Percentiles rank a stretch among this genome's conserved stretches.
Evolutionary conservation across 2,888 invertebrate genomes (phyloP).

Genomic region (Mesorhabditis sp.): DNA sequence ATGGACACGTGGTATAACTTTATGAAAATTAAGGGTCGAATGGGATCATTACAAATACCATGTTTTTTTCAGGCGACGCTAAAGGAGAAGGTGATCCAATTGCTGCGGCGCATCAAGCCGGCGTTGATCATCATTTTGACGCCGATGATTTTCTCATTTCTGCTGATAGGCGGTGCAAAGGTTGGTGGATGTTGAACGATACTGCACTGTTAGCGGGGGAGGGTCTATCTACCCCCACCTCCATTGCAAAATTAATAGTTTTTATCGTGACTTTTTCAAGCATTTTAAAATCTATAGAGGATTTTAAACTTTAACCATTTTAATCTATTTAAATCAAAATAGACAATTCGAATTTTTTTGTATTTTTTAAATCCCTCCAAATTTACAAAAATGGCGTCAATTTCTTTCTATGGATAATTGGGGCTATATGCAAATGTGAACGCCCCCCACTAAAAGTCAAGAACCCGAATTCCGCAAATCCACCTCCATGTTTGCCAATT

Average conservation of each 20-base stretch:
- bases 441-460: too few species aligned
- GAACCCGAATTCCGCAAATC: too few species aligned
- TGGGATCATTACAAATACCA: not conserved
- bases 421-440: too few species aligned
- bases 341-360: not conserved
- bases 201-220: too few species aligned
- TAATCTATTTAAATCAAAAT: not conserved
- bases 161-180: conserved; percentile 18
- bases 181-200: conserved; percentile 3
- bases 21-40: too few species aligned
- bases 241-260: too few species aligned
- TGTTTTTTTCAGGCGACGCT: conserved; percentile 18
- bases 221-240: too few species aligned
- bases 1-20: too few species aligned
- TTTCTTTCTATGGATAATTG: too few species aligned
- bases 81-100: conserved; percentile 17
- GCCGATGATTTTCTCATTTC: conserved; percentile 29
- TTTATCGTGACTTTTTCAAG: too few species aligned
- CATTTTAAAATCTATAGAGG: too few species aligned
- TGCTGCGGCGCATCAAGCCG: conserved; percentile 18
- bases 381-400: not conserved
- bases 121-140: conserved; percentile 29
- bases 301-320: not conserved
- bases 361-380: not conserved
- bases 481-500: too few species aligned